Percentiles rank a stretch among this genome's conserved stretches.
These are phyloP conservation scores for Euphydryas editha DNA, from an alignment of 2,888 invertebrate species.

Conservation along the genomic window DNA sequence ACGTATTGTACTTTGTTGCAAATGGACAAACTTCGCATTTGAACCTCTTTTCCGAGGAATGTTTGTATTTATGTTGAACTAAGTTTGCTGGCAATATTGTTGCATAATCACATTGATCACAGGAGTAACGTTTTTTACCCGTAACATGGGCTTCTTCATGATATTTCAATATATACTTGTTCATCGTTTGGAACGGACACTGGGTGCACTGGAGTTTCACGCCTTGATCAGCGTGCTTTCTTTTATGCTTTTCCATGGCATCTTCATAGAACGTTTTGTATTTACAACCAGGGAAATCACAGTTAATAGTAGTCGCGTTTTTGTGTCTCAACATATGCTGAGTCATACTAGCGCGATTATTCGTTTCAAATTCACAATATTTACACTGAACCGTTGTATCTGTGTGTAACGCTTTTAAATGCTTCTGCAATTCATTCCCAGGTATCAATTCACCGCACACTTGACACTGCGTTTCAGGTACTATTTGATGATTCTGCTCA, in stretches of 20 bases:
- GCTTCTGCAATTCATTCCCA: slow-evolving; percentile 61
- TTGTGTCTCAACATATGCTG: slow-evolving; percentile 73
- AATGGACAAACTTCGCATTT: slow-evolving; percentile 78
- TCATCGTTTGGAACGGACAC: slow-evolving; percentile 76
- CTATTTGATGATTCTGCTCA: slow-evolving; percentile 61
- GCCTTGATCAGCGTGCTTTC: slow-evolving; percentile 65
- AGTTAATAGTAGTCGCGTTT: slow-evolving; percentile 66
- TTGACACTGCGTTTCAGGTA: slow-evolving; percentile 68
- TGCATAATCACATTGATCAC: slow-evolving; percentile 75
- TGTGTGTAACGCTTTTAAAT: slow-evolving; percentile 62
- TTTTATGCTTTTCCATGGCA: slow-evolving; percentile 72
- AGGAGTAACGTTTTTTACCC: slow-evolving; percentile 69
- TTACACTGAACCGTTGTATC: slow-evolving; percentile 58
- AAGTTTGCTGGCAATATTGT: slow-evolving; percentile 73
- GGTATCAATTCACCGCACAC: slow-evolving; percentile 67
- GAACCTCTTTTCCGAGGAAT: slow-evolving; percentile 72
- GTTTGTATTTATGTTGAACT: slow-evolving; percentile 77
- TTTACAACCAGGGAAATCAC: slow-evolving; percentile 63
- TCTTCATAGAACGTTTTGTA: slow-evolving; percentile 72
- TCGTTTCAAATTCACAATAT: slow-evolving; percentile 70
- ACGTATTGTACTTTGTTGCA: slow-evolving; percentile 77
- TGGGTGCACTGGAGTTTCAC: slow-evolving; percentile 70
- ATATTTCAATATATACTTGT: slow-evolving; percentile 73
- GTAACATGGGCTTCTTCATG: slow-evolving; percentile 75
- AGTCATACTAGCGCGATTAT: slow-evolving; percentile 64